Evolutionary conservation across 2,888 invertebrate species (phyloP), one percentile per base, ranked within the genome.

Genomic region (Eupithecia vulgata): DNA sequence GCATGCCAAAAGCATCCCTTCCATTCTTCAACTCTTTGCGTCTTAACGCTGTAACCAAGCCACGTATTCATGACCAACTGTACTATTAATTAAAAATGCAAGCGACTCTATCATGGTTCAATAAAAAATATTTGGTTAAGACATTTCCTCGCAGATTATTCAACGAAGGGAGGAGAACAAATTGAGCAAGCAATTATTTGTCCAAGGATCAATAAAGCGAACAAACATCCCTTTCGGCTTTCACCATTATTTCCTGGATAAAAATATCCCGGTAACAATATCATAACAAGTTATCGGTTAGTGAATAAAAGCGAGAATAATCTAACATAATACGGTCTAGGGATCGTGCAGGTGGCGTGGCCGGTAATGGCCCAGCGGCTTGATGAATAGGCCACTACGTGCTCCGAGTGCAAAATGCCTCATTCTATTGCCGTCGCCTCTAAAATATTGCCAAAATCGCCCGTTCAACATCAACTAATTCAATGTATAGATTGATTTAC

Each of bases 301-400:
- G 85, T 87, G 86, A 89, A 90, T 89, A 87, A 89, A 88, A 87
- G 83, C 83, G 81, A 80, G 87, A 88, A 91, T 91, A 90, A 91
- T 91, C 85, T 85, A 84, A 85, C 86, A 87, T 90, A 90, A 91
- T 89, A 91, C 88, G 87, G 90, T 88, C 87, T 88, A 85, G 87
- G 84, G 87, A 84, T 85, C 89, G 87, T 91, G 91, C 91, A 91
- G 92, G 92, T 92, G 91, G 89, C 91, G 90, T 84, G 85, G 81
- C 81, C 83, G 86, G 91, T 93, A 92, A 93, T 93, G 89, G 92
- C 86, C 84, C 86, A 85, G 85, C 85, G 86, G 89, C 90, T 91
- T 93, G 93, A 93, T 93, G 92, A 92, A 93, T 93, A 91, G 92
- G 86, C 86, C 78, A 80, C 84, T 84, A 92, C 93, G 93, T 93